These are phyloP conservation scores for Ciconia boyciana DNA, from an alignment of 2,113 vertebrate species.

Conservation along the genomic window DNA sequence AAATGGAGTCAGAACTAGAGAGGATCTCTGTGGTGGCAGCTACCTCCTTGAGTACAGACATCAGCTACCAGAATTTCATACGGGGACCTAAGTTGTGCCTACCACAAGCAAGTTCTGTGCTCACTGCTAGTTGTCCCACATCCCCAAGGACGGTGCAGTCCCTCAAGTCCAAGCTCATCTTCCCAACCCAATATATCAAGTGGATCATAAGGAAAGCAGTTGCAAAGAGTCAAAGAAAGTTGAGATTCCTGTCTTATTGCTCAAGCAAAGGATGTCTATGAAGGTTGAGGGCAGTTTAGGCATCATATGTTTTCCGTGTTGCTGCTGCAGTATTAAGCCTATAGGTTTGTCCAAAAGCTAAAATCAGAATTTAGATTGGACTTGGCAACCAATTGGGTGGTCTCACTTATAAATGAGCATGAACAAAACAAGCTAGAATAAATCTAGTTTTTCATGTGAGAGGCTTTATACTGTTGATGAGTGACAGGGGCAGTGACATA, in stretches of 20 bases:
- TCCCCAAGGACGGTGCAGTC: no score
- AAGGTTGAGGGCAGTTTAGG: neutral
- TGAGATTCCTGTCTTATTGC: neutral
- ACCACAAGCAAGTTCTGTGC: neutral
- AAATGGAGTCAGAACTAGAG: neutral
- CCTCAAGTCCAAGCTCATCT: neutral
- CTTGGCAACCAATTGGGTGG: neutral
- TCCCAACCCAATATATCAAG: neutral
- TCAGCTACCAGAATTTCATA: neutral
- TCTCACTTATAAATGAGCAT: neutral
- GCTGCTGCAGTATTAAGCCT: neutral
- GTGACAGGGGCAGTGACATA: neutral
- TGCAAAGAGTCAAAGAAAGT: neutral
- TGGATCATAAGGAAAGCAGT: neutral
- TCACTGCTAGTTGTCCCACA: neutral
- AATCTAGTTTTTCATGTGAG: neutral
- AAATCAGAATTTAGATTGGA: neutral
- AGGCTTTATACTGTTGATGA: neutral
- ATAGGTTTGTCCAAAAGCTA: neutral
- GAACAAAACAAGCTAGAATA: neutral
- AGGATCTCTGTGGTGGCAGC: neutral
- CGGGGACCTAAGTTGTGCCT: neutral
- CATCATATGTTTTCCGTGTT: fast-evolving
- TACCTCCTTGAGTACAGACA: neutral
- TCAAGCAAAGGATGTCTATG: neutral